phyloP scores from a whole-genome alignment of 2,888 invertebrate species.

The Epistrophella euchroma region DNA sequence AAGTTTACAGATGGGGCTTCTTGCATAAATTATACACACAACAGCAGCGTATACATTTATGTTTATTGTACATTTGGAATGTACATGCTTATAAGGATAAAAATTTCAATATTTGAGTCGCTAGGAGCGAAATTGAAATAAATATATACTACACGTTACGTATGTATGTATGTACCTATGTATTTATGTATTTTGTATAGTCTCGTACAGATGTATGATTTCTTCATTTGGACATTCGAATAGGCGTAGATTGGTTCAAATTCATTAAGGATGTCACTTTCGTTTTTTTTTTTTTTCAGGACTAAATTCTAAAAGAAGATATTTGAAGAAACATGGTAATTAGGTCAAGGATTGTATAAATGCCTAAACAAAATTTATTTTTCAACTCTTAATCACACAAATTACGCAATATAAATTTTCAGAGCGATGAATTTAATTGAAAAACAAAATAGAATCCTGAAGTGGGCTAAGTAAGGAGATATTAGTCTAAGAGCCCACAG shows the following conservation, averaged over 20 bases:
- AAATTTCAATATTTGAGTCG: constrained; percentile 15
- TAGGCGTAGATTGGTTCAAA: constrained; percentile 7
- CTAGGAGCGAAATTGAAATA: background rate
- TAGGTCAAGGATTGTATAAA: constrained; percentile 5
- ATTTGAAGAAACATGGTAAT: background rate
- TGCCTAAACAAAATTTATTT: background rate
- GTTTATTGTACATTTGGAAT: background rate
- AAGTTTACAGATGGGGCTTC: background rate
- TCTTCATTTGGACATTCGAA: constrained; percentile 10
- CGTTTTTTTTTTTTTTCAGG: background rate
- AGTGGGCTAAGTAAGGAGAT: no score
- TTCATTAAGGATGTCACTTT: constrained; percentile 9
- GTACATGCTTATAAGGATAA: background rate
- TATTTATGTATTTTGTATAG: background rate
- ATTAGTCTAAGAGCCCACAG: no score
- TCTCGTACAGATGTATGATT: background rate
- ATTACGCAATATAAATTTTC: background rate
- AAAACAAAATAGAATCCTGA: no score
- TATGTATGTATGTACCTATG: no score
- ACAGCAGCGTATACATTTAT: background rate
- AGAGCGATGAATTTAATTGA: no score
- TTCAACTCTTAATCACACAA: background rate
- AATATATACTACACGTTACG: no score
- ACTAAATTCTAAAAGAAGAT: background rate
- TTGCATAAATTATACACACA: background rate